Conservation (phyloP, 2,113 vertebrate genomes). For the Campylomormyrus tamandua region DNA sequence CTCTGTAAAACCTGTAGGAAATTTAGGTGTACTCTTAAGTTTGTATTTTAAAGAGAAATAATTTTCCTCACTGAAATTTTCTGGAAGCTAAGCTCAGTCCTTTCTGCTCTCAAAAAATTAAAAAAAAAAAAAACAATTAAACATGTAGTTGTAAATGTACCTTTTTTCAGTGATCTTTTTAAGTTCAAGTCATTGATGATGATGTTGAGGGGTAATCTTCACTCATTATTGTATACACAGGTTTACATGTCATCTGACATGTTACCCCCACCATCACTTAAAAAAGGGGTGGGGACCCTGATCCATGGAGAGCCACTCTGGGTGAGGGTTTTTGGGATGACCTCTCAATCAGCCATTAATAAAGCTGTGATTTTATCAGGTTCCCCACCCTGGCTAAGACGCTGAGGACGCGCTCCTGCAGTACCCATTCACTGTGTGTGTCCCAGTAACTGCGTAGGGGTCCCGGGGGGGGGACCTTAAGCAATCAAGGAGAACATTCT, state of each 20-base stretch:
- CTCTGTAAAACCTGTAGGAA: neutral
- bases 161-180: neutral
- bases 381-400: neutral
- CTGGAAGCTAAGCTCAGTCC: neutral
- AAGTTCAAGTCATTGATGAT: neutral
- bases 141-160: neutral
- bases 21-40: neutral
- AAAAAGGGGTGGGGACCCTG: neutral
- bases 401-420: neutral
- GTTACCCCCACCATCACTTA: no score
- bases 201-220: neutral
- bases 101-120: neutral
- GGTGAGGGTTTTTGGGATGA: neutral
- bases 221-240: neutral
- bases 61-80: neutral
- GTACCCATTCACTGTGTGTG: neutral
- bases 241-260: neutral
- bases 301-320: no score
- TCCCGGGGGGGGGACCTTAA: neutral
- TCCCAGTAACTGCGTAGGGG: neutral
- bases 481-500: neutral
- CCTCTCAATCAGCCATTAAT: neutral
- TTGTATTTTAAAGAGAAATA: neutral
- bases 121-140: neutral
- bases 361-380: neutral